Conservation (phyloP, 2,113 vertebrate genomes). For the Stegostoma tigrinum region DNA sequence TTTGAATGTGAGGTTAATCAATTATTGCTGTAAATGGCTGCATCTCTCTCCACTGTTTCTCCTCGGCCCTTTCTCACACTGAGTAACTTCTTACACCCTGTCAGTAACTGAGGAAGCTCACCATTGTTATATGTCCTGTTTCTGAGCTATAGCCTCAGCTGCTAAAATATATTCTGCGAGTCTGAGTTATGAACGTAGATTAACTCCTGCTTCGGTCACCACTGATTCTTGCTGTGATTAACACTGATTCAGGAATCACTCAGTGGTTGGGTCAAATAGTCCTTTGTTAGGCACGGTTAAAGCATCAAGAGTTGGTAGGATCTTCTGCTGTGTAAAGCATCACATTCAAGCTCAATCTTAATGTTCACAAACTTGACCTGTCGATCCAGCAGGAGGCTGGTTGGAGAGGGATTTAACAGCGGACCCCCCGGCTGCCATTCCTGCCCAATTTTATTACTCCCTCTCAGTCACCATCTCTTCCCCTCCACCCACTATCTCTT, state of each 20-base stretch:
- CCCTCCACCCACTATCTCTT: neutral
- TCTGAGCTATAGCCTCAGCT: neutral
- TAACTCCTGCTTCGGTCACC: neutral
- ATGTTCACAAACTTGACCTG: neutral
- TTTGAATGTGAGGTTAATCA: neutral
- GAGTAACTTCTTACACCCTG: neutral
- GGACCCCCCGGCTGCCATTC: neutral
- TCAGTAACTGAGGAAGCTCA: neutral
- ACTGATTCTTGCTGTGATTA: neutral
- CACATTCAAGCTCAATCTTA: neutral
- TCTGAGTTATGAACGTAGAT: neutral
- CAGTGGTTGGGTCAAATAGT: neutral
- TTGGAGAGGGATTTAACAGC: neutral
- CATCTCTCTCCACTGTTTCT: neutral
- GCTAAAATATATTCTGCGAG: neutral
- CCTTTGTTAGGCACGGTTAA: neutral
- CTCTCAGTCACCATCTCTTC: neutral
- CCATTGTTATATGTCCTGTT: neutral
- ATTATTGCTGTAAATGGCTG: neutral
- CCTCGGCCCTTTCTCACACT: neutral
- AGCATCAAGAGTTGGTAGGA: neutral
- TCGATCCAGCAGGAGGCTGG: neutral
- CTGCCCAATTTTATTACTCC: neutral
- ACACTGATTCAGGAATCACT: neutral
- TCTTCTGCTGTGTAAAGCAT: neutral